Base-by-base conservation (phyloP, 1,140 invertebrate genomes). In the Papilio xuthus region DNA sequence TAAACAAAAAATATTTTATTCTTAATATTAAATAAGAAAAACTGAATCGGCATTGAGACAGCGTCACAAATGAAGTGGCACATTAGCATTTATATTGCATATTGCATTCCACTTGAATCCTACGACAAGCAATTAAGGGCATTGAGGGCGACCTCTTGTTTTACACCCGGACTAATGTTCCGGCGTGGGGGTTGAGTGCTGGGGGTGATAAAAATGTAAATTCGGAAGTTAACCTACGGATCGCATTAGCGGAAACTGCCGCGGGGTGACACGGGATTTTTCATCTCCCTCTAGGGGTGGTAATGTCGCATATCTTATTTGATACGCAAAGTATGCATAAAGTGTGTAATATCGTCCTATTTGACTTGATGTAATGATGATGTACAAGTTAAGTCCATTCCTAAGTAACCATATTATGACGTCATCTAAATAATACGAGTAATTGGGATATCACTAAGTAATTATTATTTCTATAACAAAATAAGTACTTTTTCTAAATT, bases 1-100 rank as follows among this genome's bases (percentile, higher is more conserved):
- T 7, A 8, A 67, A 67, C n/a, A 15, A 63, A 67, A 79, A 69
- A 60, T 6, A n/a, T n/a, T n/a, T n/a, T 37, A 7, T 37, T 75
- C 7, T 69, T 2, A 74, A 26, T 63, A 74, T n/a, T 13, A 47
- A 72, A 23, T n/a, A n/a, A 47, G 28, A 56, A 79, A 77, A 63
- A 79, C 42, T 12, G 53, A 41, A 41, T 77, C 47, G 41, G 23
- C 67, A 78, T 72, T 15, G 32, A 26, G 82, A 80, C 74, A 69
- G 60, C 77, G 81, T 86, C 47, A 82, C 78, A 83, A 85, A 83
- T 18, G 75, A 56, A 79, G 76, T 74, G 80, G 75, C 77, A 20
- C 6, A 91, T 92, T 91, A 85, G 84, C 90, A 92, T 92, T 84
- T 86, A 90, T 89, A 92, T 92, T 89, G 87, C 88, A 86, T 79